Evolutionary conservation across 2,113 vertebrate species (phyloP).

Genomic region (Coreoperca whiteheadi): DNA sequence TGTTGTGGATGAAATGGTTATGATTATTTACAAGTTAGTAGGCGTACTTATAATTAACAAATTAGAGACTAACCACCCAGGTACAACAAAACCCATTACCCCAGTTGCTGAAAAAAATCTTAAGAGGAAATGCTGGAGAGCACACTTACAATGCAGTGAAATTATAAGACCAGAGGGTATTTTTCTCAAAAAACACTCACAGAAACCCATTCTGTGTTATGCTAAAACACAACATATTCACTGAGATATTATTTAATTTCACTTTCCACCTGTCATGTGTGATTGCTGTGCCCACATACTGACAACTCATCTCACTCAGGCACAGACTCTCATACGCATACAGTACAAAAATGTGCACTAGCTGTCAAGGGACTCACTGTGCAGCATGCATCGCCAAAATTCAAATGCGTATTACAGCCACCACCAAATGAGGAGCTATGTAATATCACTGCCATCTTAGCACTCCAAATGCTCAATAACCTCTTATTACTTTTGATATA

Average conservation of each 20-base stretch:
- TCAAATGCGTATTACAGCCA: constrained; percentile 36
- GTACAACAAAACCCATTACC: too few relatives aligned
- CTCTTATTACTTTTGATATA: constrained; percentile 51
- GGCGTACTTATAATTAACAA: too few relatives aligned
- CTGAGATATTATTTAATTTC: not conserved
- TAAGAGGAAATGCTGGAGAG: too few relatives aligned
- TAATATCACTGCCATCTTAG: constrained; percentile 13
- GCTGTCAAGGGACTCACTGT: constrained; percentile 40
- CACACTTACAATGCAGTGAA: too few relatives aligned
- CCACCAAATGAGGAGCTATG: constrained; percentile 25
- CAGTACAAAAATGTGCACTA: constrained; percentile 49
- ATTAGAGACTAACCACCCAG: too few relatives aligned
- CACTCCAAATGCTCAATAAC: constrained; percentile 42
- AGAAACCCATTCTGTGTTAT: constrained; percentile 2
- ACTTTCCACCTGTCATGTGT: not conserved
- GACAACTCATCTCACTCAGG: constrained; percentile 11
- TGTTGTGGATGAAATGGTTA: too few relatives aligned
- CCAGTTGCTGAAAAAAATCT: too few relatives aligned
- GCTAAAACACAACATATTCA: not conserved
- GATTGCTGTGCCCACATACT: constrained; percentile 14
- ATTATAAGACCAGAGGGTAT: not conserved
- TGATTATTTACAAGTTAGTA: too few relatives aligned
- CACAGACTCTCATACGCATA: constrained; percentile 27
- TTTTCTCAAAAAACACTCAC: not conserved
- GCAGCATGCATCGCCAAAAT: constrained; percentile 18